These are phyloP conservation scores for Cryptophagus acutangulus DNA, from an alignment of 2,888 invertebrate genomes.

Conservation along the genomic window DNA sequence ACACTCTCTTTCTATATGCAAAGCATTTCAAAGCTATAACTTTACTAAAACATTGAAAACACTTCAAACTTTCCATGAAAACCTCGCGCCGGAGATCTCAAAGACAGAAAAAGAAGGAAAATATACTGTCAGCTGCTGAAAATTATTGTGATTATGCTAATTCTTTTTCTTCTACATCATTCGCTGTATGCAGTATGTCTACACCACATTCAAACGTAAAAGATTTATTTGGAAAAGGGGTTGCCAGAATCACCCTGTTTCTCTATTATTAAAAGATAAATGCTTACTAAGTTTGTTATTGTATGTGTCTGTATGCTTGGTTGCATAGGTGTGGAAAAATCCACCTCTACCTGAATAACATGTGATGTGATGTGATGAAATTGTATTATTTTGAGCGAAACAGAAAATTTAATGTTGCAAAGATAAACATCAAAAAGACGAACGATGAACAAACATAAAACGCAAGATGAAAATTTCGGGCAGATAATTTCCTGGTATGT, in stretches of 20 bases:
- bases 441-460: conserved; percentile 35
- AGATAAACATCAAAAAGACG: conserved; percentile 20
- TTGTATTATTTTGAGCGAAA: too few species aligned
- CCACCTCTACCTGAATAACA: too few species aligned
- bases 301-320: too few species aligned
- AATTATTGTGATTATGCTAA: conserved; percentile 62
- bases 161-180: conserved; percentile 45
- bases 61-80: conserved; percentile 42
- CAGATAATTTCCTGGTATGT: conserved; percentile 45
- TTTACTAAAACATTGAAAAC: conserved; percentile 48
- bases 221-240: conserved; percentile 37
- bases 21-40: conserved; percentile 48
- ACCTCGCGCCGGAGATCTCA: conserved; percentile 19
- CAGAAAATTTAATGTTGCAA: conserved; percentile 7
- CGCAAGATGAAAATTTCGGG: conserved; percentile 39
- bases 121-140: conserved; percentile 58
- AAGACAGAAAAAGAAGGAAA: conserved; percentile 51
- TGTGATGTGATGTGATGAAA: too few species aligned
- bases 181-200: conserved; percentile 42
- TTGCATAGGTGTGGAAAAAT: too few species aligned
- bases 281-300: too few species aligned
- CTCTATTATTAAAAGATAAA: too few species aligned
- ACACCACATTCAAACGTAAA: conserved; percentile 38
- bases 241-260: too few species aligned
- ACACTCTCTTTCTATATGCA: conserved; percentile 45